Conservation (phyloP, 2,113 vertebrate genomes). For the Pelecanoides urinatrix region DNA sequence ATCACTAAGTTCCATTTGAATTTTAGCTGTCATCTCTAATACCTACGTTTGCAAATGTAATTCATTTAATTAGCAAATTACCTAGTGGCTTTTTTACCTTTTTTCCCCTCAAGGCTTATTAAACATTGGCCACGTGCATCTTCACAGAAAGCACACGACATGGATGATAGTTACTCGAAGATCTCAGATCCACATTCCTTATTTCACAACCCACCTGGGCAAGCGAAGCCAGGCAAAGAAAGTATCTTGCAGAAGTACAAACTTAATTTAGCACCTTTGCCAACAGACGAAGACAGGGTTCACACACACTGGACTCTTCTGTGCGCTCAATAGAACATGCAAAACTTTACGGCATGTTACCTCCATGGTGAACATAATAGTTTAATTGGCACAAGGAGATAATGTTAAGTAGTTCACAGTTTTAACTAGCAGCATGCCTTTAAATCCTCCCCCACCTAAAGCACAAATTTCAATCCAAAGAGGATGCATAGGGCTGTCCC, state of each 20-base stretch:
- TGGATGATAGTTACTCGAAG: not conserved
- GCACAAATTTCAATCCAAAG: not conserved
- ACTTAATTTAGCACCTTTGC: not conserved
- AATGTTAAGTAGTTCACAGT: not conserved
- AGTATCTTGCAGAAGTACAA: not conserved
- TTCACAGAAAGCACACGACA: not conserved
- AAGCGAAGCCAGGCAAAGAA: not conserved
- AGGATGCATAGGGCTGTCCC: not conserved
- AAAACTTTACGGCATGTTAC: not conserved
- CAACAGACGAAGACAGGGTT: not conserved
- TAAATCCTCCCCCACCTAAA: not conserved
- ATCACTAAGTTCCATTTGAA: not conserved
- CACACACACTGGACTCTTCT: not conserved
- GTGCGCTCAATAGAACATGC: rapidly evolving
- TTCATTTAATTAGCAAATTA: constrained; percentile 23
- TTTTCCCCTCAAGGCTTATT: not conserved
- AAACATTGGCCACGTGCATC: not conserved
- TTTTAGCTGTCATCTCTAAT: not conserved
- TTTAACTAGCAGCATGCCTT: not conserved
- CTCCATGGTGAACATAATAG: not conserved
- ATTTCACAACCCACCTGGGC: not conserved
- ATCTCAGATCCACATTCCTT: not conserved
- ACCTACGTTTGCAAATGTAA: constrained; percentile 4
- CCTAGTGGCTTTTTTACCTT: not conserved
- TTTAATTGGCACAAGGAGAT: not conserved